Percentiles rank a stretch among this genome's conserved stretches.
phyloP scores from a whole-genome alignment of 2,888 invertebrate genomes.

The Lasioglossum vierecki region DNA sequence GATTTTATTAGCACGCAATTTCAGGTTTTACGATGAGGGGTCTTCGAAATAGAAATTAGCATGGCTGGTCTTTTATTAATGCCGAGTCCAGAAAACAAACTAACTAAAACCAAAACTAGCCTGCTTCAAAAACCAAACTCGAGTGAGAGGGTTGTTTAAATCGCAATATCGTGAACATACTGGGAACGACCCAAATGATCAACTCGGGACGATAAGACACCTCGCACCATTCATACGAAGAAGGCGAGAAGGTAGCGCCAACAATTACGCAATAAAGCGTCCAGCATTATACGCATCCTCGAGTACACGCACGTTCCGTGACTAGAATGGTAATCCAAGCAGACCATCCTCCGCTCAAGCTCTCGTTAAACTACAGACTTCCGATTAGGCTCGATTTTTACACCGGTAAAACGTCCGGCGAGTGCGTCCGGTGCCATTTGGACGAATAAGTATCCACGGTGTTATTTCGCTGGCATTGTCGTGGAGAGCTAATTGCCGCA shows the following conservation, averaged over 20 bases:
- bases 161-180: neutral
- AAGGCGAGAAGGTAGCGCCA: conserved; percentile 53
- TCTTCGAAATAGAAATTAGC: neutral
- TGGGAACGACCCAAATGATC: too few relatives aligned
- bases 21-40: neutral
- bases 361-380: conserved; percentile 58
- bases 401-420: conserved; percentile 48
- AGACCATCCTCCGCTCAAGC: conserved; percentile 49
- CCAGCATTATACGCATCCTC: conserved; percentile 55
- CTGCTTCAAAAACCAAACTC: neutral
- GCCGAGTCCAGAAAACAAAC: neutral
- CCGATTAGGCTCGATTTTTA: conserved; percentile 64
- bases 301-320: conserved; percentile 55
- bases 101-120: too few relatives aligned
- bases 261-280: conserved; percentile 65
- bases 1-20: neutral
- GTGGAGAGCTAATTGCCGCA: conserved; percentile 16
- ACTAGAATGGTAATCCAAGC: conserved; percentile 62
- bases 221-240: neutral
- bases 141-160: neutral
- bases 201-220: neutral
- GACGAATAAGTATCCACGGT: conserved; percentile 27
- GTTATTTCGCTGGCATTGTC: conserved; percentile 4
- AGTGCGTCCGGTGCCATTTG: conserved; percentile 52
- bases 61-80: neutral